Evolutionary conservation across 1,140 invertebrate species (phyloP).

Genomic region (Drosophila arawakana): DNA sequence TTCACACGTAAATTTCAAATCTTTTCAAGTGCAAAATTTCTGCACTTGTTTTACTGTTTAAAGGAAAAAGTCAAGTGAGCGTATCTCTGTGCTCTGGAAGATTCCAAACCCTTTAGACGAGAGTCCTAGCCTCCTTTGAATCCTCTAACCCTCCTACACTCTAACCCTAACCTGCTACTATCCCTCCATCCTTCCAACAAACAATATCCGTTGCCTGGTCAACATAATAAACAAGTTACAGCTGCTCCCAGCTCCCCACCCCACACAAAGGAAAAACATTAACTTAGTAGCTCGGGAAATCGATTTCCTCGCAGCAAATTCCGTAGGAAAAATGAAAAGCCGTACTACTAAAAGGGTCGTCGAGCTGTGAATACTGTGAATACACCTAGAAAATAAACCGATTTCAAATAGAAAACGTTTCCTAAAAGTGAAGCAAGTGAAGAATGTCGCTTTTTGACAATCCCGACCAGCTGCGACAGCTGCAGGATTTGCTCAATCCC

Average conservation of each 20-base stretch:
- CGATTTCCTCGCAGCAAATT: slow-evolving; percentile 9
- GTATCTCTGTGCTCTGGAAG: not conserved
- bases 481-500: slow-evolving; percentile 66
- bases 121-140: not conserved
- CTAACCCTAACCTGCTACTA: not conserved
- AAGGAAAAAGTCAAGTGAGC: not conserved
- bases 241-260: slow-evolving; percentile 10
- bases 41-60: not conserved
- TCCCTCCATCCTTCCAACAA: not conserved
- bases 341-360: slow-evolving; percentile 20
- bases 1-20: not conserved
- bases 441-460: slow-evolving; percentile 77
- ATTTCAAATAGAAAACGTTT: not conserved
- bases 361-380: slow-evolving; percentile 22
- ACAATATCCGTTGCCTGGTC: slow-evolving; percentile 34
- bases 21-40: not conserved
- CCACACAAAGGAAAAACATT: slow-evolving; percentile 18
- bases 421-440: slow-evolving; percentile 7
- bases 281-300: slow-evolving; percentile 44
- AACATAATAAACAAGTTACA: slow-evolving; percentile 50
- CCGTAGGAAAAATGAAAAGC: not conserved
- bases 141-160: not conserved
- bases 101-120: not conserved
- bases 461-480: slow-evolving; percentile 65
- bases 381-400: not conserved